These are phyloP conservation scores for Aleiodes alternator DNA, from an alignment of 2,888 invertebrate genomes.

Conservation along the genomic window DNA sequence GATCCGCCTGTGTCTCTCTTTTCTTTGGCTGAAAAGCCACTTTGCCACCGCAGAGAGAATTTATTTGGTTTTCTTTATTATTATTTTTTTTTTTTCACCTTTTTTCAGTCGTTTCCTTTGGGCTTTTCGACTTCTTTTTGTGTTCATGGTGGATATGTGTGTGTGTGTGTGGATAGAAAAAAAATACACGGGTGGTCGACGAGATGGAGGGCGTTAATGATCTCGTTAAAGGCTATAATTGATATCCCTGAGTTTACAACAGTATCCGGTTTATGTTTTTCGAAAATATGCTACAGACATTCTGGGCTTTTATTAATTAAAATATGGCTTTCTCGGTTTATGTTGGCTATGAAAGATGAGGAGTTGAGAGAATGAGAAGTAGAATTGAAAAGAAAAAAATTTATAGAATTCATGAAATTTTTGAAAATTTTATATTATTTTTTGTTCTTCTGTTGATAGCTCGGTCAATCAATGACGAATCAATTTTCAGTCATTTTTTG, in stretches of 20 bases:
- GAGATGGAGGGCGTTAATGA: slow-evolving; percentile 28
- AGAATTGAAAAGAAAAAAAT: too few species aligned
- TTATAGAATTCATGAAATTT: too few species aligned
- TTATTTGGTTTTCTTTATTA: too few species aligned
- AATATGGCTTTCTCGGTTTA: too few species aligned
- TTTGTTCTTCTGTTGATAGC: too few species aligned
- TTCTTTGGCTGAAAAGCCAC: background rate
- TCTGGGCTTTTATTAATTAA: too few species aligned
- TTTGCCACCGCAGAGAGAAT: too few species aligned
- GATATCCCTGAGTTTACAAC: slow-evolving; percentile 1
- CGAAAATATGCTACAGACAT: background rate
- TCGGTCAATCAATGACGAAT: too few species aligned
- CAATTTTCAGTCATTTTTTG: too few species aligned
- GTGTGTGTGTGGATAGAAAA: background rate
- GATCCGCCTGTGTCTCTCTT: background rate
- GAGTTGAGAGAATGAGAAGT: too few species aligned
- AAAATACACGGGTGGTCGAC: slow-evolving; percentile 7
- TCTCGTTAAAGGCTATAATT: slow-evolving; percentile 14
- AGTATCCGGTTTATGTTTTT: background rate
- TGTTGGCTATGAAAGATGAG: too few species aligned
- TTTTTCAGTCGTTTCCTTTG: background rate
- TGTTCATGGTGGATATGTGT: background rate
- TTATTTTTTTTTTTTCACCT: background rate
- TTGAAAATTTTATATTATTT: too few species aligned
- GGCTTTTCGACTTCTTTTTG: background rate